Evolutionary conservation across 2,797 vertebrate species (phyloP), one percentile per base, ranked within the genome.

Genomic region (Lates japonicus): DNA sequence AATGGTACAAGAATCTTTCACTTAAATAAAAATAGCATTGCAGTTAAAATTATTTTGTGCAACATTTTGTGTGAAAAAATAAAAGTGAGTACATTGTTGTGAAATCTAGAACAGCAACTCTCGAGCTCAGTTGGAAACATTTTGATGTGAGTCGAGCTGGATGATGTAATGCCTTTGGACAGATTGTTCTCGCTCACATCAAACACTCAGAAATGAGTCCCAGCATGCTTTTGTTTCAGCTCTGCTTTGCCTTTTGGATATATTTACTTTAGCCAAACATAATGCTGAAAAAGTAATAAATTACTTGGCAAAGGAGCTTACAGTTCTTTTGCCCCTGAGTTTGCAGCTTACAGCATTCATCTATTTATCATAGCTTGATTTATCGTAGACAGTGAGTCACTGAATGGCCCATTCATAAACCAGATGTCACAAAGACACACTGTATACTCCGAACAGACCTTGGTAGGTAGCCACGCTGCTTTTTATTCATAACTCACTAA

Each of bases 141-240:
- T 79, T 69, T 60, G 62, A 68, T 57, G 49, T 2, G 58, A 71
- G 67, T 58, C 1, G 61, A 76, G 62, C 55, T 4, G 35, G 81
- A 86, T 92, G 94, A 92, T 73, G 88, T 88, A 60, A 93, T 87
- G 73, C 71, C 82, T 89, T 55, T 33, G 70, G 82, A 84, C 75
- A 62, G 72, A 84, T 82, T 67, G 66, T 74, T 82, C 72, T 63
- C 73, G 69, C 65, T 51, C 31, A 70, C 88, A 87, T 91, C 89
- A 91, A 90, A 91, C 85, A 25, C 51, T 60, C 25, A 58, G 57
- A 78, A 81, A 90, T 84, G 80, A 76, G 91, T 87, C 82, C 83
- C 79, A 52, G 82, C 89, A 82, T 71, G 89, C 81, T 82, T 86
- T 74, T 57, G 25, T 77, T 79, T 70, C 51, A 57, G 19, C 13